Evolutionary conservation across 2,888 invertebrate species (phyloP).

Genomic region (Trachelus iudaicus): DNA sequence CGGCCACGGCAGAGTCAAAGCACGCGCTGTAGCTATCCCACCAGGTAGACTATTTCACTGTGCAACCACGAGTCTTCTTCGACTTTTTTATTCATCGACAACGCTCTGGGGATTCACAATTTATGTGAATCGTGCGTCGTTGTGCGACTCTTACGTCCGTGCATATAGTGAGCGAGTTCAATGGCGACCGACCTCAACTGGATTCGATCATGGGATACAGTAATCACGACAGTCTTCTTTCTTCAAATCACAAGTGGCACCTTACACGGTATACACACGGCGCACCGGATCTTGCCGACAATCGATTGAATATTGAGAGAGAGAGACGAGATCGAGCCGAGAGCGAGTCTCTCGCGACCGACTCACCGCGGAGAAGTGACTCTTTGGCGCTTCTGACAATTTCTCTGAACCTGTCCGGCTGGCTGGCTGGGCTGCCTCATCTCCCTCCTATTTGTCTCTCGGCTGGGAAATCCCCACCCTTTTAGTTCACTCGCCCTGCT

Average conservation of each 20-base stretch:
- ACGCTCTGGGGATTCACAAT: background rate
- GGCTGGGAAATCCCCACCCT: background rate
- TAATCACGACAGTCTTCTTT: background rate
- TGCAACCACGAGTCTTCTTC: background rate
- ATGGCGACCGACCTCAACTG: background rate
- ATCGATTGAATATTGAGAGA: background rate
- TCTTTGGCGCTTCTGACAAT: slow-evolving; percentile 46
- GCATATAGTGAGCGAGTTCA: background rate
- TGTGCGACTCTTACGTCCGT: background rate
- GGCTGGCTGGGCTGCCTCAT: slow-evolving; percentile 37
- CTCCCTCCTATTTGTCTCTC: slow-evolving; percentile 2
- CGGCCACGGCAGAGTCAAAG: background rate
- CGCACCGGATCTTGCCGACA: background rate
- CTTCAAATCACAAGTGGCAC: background rate
- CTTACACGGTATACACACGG: background rate
- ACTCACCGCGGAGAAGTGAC: slow-evolving; percentile 49
- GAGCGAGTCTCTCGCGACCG: slow-evolving; percentile 29
- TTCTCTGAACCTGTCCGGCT: slow-evolving; percentile 48
- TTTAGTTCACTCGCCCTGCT: background rate
- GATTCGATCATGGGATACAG: background rate
- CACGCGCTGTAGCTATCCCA: background rate
- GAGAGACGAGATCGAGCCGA: background rate
- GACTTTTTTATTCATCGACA: background rate
- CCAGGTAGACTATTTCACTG: background rate
- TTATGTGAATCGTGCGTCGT: background rate